Evolutionary conservation across 2,797 vertebrate species (phyloP).

Genomic region (Enteromius paludinosus): DNA sequence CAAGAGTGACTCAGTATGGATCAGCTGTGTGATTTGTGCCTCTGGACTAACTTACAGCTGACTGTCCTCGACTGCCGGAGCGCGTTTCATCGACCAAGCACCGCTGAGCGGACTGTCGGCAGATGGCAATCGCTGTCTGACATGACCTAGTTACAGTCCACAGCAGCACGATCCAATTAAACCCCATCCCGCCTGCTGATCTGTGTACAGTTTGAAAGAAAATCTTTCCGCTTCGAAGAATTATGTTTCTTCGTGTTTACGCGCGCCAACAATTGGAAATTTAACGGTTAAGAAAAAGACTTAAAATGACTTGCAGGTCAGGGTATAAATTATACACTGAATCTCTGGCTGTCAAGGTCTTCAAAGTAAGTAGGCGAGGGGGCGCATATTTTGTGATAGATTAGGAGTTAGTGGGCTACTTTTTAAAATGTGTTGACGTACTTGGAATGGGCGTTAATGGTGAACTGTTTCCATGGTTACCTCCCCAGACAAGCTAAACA

Average conservation of each 20-base stretch:
- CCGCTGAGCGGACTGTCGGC: slow-evolving; percentile 29
- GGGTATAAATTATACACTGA: neutral
- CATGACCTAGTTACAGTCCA: slow-evolving; percentile 53
- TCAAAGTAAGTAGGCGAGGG: neutral
- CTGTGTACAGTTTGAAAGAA: slow-evolving; percentile 15
- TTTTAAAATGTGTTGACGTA: neutral
- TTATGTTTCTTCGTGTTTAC: neutral
- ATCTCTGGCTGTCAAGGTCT: neutral
- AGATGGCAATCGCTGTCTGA: slow-evolving; percentile 51
- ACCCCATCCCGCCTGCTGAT: slow-evolving; percentile 8
- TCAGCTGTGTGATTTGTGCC: slow-evolving; percentile 7
- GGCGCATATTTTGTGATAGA: neutral
- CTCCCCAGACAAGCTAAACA: neutral
- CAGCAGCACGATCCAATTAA: slow-evolving; percentile 43
- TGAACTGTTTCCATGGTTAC: neutral
- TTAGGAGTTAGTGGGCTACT: neutral
- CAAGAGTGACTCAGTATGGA: slow-evolving; percentile 31
- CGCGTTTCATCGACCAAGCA: slow-evolving; percentile 34
- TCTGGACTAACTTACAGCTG: slow-evolving; percentile 25
- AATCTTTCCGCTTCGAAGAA: slow-evolving; percentile 11
- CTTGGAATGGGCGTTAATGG: neutral
- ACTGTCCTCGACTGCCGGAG: slow-evolving; percentile 6
- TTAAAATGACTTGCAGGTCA: neutral
- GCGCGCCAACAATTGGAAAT: neutral
- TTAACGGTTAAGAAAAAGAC: neutral